Conservation (phyloP, 2,797 vertebrate species). For the Hyperoplus lanceolatus region DNA sequence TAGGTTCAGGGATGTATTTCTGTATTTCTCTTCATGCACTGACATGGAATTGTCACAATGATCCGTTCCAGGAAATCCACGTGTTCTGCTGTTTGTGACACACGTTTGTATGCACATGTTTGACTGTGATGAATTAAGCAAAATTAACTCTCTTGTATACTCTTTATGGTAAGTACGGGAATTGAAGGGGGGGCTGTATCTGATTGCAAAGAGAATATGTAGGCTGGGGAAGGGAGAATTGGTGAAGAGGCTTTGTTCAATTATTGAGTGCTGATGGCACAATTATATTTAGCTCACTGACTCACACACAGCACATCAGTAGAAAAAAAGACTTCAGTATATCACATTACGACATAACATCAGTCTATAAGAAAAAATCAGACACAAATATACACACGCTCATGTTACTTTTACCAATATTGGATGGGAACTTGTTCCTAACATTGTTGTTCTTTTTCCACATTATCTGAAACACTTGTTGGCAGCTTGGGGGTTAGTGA, state of each 20-base stretch:
- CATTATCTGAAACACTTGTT: conserved; percentile 19
- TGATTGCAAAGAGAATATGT: conserved; percentile 35
- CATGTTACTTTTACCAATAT: not conserved
- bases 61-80: conserved; percentile 35
- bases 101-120: conserved; percentile 12
- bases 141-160: not conserved
- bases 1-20: conserved; percentile 6
- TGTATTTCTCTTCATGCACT: conserved; percentile 9
- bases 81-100: conserved; percentile 15
- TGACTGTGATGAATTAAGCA: conserved; percentile 3
- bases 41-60: conserved; percentile 8
- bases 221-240: conserved; percentile 42
- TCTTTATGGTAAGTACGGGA: conserved; percentile 7
- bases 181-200: conserved; percentile 3
- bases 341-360: conserved; percentile 30
- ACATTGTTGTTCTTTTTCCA: conserved; percentile 10
- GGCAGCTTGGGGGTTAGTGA: conserved; percentile 22
- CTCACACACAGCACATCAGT: conserved; percentile 48
- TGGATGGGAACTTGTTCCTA: not conserved
- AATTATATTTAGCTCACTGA: conserved; percentile 68
- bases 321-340: conserved; percentile 21
- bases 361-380: not conserved
- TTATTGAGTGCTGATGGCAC: conserved; percentile 43
- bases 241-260: conserved; percentile 43
- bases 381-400: not conserved